Conservation (phyloP, 2,888 invertebrate species). For the Machimus rusticus region DNA sequence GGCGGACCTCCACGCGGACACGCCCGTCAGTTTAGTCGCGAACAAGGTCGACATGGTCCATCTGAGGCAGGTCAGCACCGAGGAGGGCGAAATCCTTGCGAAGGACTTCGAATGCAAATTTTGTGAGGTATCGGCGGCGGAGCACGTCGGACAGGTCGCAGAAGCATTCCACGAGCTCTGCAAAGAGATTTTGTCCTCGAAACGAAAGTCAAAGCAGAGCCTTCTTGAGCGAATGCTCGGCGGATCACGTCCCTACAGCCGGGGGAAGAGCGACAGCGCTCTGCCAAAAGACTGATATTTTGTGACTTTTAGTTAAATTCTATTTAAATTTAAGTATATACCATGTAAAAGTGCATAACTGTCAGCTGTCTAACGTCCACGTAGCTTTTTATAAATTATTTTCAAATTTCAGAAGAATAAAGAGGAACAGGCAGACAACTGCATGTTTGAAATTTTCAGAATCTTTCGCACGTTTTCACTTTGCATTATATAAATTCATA, state of each 20-base stretch:
- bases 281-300: constrained; percentile 77
- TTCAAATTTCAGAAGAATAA: neutral
- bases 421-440: neutral
- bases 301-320: neutral
- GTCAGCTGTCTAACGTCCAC: neutral
- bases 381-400: neutral
- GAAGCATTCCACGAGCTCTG: constrained; percentile 87
- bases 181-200: constrained; percentile 78
- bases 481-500: neutral
- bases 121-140: constrained; percentile 87
- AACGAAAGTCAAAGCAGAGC: constrained; percentile 86
- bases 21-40: constrained; percentile 84
- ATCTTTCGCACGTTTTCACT: neutral
- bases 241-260: constrained; percentile 76
- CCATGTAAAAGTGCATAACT: neutral
- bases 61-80: constrained; percentile 83
- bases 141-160: constrained; percentile 84
- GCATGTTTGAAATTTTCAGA: neutral
- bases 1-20: constrained; percentile 72
- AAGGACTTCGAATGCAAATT: constrained; percentile 90
- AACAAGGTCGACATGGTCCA: constrained; percentile 94
- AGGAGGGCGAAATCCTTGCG: constrained; percentile 88
- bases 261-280: constrained; percentile 89
- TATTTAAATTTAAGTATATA: neutral
- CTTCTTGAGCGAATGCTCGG: constrained; percentile 84